Evolutionary conservation across 1,140 invertebrate genomes (phyloP), one percentile per base, ranked within the genome.

Genomic region (Drosophila rhopaloa): DNA sequence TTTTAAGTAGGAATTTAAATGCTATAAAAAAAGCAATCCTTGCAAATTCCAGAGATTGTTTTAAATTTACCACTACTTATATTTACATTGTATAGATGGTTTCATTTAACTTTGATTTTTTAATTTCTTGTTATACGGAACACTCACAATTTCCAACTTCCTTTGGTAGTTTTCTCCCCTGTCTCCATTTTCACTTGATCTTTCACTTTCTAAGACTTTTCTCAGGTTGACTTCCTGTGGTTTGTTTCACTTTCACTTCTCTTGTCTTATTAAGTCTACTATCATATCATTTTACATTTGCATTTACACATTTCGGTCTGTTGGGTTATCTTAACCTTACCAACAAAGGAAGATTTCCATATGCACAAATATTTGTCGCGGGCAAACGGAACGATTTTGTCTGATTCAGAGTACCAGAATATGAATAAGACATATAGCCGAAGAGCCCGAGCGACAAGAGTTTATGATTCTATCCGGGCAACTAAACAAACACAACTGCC

Each of bases 401-500:
- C 48, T 48, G 67, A 71, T 71, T 71, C 37, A 37, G 37, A 35
- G 16, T 16, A 27, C 32, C 19, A 32, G 38, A 44, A 47, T 65
- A 57, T 14, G 53, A 43, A 57, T 41, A 50, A 19, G 68, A 24
- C 11, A 35, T 55, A 48, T 24, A 58, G 41, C 41, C 16, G 40
- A 35, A 70, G 19, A 58, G 46, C 51, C 67, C 50, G 37, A 53
- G 58, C 16, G 51, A 63, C 67, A 77, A 63, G 53, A 75, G 63
- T 78, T 62, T 65, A 55, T 51, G 76, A 76, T 81, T 86, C 65
- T 73, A 75, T 76, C 79, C 56, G 81, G 77, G 50, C 81, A 74
- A 81, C 79, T 82, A 86, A 86, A 86, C 53, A 88, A 82, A 86
- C 67, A 88, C 79, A 88, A 88, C 79, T 88, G 83, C 71, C 46